Evolutionary conservation across 2,113 vertebrate species (phyloP).

Genomic region (Epinephelus lanceolatus): DNA sequence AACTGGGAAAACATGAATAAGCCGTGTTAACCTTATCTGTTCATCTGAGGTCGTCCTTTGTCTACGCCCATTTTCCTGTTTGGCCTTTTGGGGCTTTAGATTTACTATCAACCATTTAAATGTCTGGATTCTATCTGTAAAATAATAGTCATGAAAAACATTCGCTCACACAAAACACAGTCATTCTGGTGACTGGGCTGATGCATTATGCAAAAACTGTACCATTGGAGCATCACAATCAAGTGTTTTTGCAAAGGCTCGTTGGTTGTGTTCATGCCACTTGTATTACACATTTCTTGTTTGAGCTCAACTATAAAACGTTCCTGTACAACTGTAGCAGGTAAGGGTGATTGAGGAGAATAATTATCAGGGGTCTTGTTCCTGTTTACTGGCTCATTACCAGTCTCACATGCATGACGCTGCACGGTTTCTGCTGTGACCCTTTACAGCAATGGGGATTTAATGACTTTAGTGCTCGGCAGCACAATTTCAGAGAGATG

Average conservation of each 20-base stretch:
- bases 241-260: background rate
- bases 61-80: background rate
- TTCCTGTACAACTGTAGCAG: slow-evolving; percentile 35
- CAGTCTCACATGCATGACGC: slow-evolving; percentile 7
- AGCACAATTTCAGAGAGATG: slow-evolving; percentile 1
- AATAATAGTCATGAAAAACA: too few species aligned
- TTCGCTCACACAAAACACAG: too few species aligned
- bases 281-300: background rate
- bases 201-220: background rate
- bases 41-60: background rate
- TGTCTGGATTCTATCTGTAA: background rate
- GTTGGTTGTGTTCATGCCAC: background rate
- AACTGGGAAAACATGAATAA: background rate
- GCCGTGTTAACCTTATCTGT: background rate
- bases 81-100: background rate
- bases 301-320: background rate
- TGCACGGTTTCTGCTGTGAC: slow-evolving; percentile 32
- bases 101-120: background rate
- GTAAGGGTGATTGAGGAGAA: slow-evolving; percentile 51
- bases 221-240: background rate
- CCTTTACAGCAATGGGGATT: slow-evolving; percentile 28
- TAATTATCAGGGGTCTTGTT: slow-evolving; percentile 52
- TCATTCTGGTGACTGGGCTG: too few species aligned
- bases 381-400: slow-evolving; percentile 49
- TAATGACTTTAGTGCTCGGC: slow-evolving; percentile 9